These are phyloP conservation scores for Caenorhabditis wallacei DNA, from an alignment of 2,888 invertebrate species.

Conservation along the genomic window DNA sequence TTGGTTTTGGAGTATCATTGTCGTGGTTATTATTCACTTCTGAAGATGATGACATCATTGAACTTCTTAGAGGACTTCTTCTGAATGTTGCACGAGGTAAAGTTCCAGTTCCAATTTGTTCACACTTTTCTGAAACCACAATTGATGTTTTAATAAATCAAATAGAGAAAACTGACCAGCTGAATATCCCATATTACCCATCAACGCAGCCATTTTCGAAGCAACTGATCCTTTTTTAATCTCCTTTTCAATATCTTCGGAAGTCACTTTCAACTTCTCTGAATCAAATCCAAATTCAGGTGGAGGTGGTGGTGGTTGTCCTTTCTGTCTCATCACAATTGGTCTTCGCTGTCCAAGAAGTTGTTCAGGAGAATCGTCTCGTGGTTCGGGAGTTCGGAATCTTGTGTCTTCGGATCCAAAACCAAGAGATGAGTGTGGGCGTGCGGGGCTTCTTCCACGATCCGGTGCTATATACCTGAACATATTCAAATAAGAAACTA, in stretches of 20 bases:
- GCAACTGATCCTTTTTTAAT: conserved; percentile 71
- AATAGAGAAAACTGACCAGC: conserved; percentile 30
- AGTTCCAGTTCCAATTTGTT: conserved; percentile 61
- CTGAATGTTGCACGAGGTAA: conserved; percentile 69
- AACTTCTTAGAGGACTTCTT: conserved; percentile 62
- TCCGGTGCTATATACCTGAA: conserved; percentile 64
- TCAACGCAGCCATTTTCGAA: conserved; percentile 67
- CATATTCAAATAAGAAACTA: background rate
- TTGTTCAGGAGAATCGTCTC: conserved; percentile 67
- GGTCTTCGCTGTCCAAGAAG: conserved; percentile 63
- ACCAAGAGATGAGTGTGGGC: conserved; percentile 67
- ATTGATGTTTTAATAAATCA: background rate
- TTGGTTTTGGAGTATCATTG: conserved; percentile 63
- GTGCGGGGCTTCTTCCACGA: conserved; percentile 55
- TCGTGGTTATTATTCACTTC: conserved; percentile 72
- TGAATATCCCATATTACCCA: conserved; percentile 65
- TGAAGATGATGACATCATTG: conserved; percentile 61
- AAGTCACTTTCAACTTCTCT: conserved; percentile 68
- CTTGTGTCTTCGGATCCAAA: conserved; percentile 62
- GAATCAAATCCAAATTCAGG: conserved; percentile 76
- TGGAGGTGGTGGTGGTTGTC: conserved; percentile 70
- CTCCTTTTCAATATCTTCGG: conserved; percentile 70
- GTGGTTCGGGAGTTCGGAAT: conserved; percentile 69
- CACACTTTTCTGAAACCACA: conserved; percentile 46
- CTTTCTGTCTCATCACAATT: conserved; percentile 67